Conservation (phyloP, 2,888 invertebrate species). For the Dinocampus coccinellae region DNA sequence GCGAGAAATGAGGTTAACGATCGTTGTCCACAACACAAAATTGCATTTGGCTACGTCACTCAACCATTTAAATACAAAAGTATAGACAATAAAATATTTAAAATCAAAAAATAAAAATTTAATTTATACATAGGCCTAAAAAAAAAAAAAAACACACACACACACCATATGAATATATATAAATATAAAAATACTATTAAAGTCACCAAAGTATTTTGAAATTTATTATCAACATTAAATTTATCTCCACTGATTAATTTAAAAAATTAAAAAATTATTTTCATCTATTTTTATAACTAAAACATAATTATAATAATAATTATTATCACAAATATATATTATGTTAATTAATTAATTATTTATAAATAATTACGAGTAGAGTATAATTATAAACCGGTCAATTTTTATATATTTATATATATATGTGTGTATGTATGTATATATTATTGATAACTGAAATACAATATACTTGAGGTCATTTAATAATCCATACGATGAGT, state of each 20-base stretch:
- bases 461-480: constrained; percentile 36
- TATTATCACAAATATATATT: constrained; percentile 7
- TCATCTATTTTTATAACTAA: no score
- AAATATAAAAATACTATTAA: no score
- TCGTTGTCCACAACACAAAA: constrained; percentile 14
- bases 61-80: not conserved
- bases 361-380: constrained; percentile 38
- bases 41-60: not conserved
- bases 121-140: no score
- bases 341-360: constrained; percentile 31
- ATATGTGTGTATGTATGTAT: constrained; percentile 23
- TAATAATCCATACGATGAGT: constrained; percentile 41
- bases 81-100: not conserved
- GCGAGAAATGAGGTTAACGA: constrained; percentile 26
- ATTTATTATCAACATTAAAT: no score
- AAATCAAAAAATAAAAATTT: not conserved
- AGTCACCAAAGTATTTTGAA: no score
- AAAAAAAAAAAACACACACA: not conserved
- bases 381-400: constrained; percentile 42
- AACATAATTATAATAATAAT: no score
- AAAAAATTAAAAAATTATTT: no score
- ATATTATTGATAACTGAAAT: no score
- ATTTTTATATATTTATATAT: constrained; percentile 2
- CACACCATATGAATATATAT: no score
- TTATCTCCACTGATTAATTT: no score